Evolutionary conservation across 2,113 vertebrate species (phyloP).

Genomic region (Hystrix brachyura): DNA sequence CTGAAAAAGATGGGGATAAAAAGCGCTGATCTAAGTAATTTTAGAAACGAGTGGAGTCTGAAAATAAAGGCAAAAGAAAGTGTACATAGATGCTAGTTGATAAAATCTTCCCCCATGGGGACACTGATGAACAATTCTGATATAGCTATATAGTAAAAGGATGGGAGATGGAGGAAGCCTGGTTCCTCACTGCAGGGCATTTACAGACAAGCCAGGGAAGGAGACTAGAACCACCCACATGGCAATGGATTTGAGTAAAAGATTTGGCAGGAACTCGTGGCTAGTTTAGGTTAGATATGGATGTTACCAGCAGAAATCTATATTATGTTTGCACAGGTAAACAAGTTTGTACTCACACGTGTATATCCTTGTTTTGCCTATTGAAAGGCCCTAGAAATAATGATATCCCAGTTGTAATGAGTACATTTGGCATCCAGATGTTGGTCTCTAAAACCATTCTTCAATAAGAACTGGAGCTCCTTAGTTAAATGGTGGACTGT

Average conservation of each 20-base stretch:
- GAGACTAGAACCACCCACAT: background rate
- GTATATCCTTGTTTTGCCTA: background rate
- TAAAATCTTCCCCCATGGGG: background rate
- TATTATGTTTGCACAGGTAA: background rate
- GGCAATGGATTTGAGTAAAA: no score
- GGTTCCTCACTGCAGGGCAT: background rate
- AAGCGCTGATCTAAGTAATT: background rate
- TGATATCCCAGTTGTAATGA: background rate
- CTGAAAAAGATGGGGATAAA: background rate
- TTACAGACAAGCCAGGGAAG: background rate
- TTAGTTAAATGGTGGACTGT: background rate
- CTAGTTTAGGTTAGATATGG: background rate
- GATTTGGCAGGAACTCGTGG: background rate
- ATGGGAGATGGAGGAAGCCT: background rate
- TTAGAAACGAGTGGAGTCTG: background rate
- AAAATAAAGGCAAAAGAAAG: background rate
- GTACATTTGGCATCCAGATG: background rate
- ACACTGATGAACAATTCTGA: background rate
- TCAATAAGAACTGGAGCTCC: background rate
- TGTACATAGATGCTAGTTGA: background rate
- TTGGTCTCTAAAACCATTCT: background rate
- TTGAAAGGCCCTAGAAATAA: background rate
- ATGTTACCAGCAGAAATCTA: background rate
- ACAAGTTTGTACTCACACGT: background rate
- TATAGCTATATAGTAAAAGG: background rate